These are phyloP conservation scores for Erinaceus europaeus DNA, from an alignment of 2,113 vertebrate genomes.

Conservation along the genomic window DNA sequence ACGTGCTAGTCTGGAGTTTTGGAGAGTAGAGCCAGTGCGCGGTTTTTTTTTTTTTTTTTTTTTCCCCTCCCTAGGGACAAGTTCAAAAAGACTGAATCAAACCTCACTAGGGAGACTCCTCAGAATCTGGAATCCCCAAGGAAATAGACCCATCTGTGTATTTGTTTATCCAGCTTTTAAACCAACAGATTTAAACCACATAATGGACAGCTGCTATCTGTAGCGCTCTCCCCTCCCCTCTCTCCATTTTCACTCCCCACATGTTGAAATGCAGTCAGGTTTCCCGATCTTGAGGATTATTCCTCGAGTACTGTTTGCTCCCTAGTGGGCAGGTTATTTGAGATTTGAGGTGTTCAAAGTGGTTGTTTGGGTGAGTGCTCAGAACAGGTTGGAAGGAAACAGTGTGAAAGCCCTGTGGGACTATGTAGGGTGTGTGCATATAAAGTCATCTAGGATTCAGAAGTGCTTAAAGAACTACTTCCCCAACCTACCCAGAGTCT, in stretches of 20 bases:
- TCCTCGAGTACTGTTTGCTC: slow-evolving; percentile 29
- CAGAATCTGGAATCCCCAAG: not conserved
- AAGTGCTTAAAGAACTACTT: not conserved
- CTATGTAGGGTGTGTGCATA: not conserved
- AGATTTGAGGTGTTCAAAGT: not conserved
- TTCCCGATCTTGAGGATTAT: slow-evolving; percentile 24
- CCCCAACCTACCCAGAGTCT: not conserved
- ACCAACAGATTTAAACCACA: slow-evolving; percentile 55
- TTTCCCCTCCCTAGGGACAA: not conserved
- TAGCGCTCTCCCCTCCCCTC: not conserved
- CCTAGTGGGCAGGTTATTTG: slow-evolving; percentile 21
- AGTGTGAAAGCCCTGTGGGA: not conserved
- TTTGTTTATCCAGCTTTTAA: slow-evolving; percentile 66
- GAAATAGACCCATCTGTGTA: slow-evolving; percentile 44
- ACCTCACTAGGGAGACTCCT: not conserved
- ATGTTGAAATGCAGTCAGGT: slow-evolving; percentile 49
- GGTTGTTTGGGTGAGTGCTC: slow-evolving; percentile 23
- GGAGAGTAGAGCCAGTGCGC: not conserved
- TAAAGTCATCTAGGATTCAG: not conserved
- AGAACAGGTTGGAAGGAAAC: not conserved
- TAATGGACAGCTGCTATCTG: slow-evolving; percentile 56
- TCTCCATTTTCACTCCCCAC: not conserved
- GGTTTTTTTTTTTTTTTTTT: too few relatives aligned
- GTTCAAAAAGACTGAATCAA: not conserved
- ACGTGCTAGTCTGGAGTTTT: not conserved